Evolutionary conservation across 2,888 invertebrate species (phyloP).

Genomic region (Lithosia quadra): DNA sequence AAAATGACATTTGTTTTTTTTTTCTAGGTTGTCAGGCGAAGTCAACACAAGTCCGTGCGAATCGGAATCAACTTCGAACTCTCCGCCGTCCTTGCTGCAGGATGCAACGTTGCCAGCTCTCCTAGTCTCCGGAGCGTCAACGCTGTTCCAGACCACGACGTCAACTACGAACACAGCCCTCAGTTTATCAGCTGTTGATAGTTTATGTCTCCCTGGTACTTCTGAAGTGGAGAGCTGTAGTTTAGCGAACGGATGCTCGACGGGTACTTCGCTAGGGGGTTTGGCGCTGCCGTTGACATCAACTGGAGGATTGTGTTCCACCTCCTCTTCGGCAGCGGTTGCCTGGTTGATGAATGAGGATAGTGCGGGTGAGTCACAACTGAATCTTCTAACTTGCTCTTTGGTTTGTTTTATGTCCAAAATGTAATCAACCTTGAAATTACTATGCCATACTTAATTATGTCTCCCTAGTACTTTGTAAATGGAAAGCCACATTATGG

Average conservation of each 20-base stretch:
- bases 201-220: slow-evolving; percentile 60
- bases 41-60: slow-evolving; percentile 87
- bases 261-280: slow-evolving; percentile 67
- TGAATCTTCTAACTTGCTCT: not conserved
- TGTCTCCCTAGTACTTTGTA: not conserved
- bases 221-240: slow-evolving; percentile 74
- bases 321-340: slow-evolving; percentile 80
- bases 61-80: slow-evolving; percentile 88
- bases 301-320: slow-evolving; percentile 76
- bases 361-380: slow-evolving; percentile 73
- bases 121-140: slow-evolving; percentile 78
- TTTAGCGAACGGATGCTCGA: slow-evolving; percentile 80
- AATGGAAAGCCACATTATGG: not conserved
- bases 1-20: slow-evolving; percentile 23
- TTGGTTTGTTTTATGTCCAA: not conserved
- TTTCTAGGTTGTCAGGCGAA: slow-evolving; percentile 79
- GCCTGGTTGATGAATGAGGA: slow-evolving; percentile 87
- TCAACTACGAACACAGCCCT: slow-evolving; percentile 63
- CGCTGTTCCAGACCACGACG: slow-evolving; percentile 78
- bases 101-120: slow-evolving; percentile 80
- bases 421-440: not conserved
- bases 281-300: slow-evolving; percentile 79
- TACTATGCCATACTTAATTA: not conserved
- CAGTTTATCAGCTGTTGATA: slow-evolving; percentile 65
- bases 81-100: slow-evolving; percentile 83